phyloP scores from a whole-genome alignment of 2,797 vertebrate species.

The Nasua narica region DNA sequence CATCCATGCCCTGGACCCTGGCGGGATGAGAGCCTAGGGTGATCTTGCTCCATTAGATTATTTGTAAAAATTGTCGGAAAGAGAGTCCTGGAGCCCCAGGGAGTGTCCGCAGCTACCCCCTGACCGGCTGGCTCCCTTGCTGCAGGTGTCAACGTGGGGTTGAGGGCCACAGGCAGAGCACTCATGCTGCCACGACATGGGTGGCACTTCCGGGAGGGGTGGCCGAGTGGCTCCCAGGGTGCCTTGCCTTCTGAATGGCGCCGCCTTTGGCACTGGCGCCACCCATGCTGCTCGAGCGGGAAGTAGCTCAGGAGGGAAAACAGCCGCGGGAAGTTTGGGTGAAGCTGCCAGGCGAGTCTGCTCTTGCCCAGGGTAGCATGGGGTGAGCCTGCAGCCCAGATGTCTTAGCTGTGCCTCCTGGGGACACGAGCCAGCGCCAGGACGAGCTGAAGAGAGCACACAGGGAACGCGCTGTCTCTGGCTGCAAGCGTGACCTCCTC shows the following conservation, averaged over 20 bases:
- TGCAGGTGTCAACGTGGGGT: background rate
- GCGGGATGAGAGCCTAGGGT: background rate
- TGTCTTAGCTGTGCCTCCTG: background rate
- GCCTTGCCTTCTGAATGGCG: background rate
- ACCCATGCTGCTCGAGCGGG: background rate
- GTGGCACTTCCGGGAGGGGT: background rate
- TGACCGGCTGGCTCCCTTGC: background rate
- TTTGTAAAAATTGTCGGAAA: background rate
- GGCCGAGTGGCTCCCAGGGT: background rate
- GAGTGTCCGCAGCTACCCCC: background rate
- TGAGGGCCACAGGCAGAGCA: fast-evolving
- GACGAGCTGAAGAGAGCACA: background rate
- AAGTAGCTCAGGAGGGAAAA: conserved; percentile 19
- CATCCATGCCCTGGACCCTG: background rate
- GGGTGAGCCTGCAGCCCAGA: background rate
- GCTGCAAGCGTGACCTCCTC: background rate
- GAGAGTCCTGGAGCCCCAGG: background rate
- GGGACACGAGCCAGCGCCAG: background rate
- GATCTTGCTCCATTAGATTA: background rate
- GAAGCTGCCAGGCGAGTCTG: conserved; percentile 9
- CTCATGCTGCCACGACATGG: fast-evolving
- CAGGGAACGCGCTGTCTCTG: background rate
- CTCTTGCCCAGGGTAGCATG: conserved; percentile 6
- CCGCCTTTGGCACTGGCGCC: background rate
- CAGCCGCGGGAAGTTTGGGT: background rate